Conservation (phyloP, 2,888 invertebrate species). For the Harpalus rubripes region DNA sequence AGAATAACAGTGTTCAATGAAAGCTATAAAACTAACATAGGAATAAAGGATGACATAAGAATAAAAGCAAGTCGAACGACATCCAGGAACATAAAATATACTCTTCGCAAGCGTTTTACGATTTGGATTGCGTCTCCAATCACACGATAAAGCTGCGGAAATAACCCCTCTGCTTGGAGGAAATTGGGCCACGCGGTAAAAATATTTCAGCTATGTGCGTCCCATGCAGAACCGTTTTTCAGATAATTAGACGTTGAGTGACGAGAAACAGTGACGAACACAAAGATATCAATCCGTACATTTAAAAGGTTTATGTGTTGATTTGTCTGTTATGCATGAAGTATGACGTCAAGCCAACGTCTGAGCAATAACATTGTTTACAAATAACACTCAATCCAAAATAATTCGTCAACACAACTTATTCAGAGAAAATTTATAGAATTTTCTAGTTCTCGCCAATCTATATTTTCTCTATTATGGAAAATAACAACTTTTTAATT, state of each 20-base stretch:
- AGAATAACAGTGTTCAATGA: conserved; percentile 23
- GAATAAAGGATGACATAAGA: conserved; percentile 35
- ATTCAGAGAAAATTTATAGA: too few relatives aligned
- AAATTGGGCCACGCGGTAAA: conserved; percentile 49
- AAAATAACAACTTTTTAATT: too few relatives aligned
- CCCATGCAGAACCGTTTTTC: neutral
- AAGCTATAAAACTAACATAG: conserved; percentile 17
- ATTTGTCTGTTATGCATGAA: too few relatives aligned
- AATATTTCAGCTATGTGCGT: conserved; percentile 11
- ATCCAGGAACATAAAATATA: conserved; percentile 32
- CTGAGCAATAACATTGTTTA: too few relatives aligned
- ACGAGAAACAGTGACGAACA: too few relatives aligned
- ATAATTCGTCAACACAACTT: too few relatives aligned
- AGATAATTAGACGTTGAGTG: neutral
- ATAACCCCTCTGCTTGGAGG: conserved; percentile 13
- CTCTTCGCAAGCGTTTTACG: conserved; percentile 13
- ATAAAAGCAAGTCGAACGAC: conserved; percentile 18
- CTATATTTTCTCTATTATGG: too few relatives aligned
- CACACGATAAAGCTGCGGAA: conserved; percentile 45
- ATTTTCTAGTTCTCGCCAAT: too few relatives aligned
- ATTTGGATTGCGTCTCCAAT: conserved; percentile 50
- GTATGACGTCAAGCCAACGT: too few relatives aligned
- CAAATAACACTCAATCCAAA: too few relatives aligned
- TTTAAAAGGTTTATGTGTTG: too few relatives aligned
- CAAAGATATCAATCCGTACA: too few relatives aligned